phyloP scores from a whole-genome alignment of 2,113 vertebrate species.

The Crotophaga sulcirostris region DNA sequence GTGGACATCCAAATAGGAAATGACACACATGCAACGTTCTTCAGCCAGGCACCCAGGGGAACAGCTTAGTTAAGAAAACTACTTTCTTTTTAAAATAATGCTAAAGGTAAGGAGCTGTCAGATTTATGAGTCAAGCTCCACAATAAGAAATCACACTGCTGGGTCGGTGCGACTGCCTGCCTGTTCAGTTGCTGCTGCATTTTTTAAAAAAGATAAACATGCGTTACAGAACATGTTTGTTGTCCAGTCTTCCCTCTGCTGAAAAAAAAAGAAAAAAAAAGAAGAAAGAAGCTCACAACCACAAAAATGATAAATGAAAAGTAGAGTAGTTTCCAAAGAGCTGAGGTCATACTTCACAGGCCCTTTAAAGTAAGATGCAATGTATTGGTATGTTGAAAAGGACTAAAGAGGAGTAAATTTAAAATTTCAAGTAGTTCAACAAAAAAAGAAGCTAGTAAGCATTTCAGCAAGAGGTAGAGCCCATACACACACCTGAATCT shows the following conservation, averaged over 20 bases:
- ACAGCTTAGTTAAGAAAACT: neutral
- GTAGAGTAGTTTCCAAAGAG: neutral
- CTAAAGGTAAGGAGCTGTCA: neutral
- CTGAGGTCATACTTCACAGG: neutral
- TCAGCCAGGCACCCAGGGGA: neutral
- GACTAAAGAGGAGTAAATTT: neutral
- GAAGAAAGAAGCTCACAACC: neutral
- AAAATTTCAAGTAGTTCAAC: neutral
- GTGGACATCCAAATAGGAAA: neutral
- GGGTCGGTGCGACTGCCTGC: neutral
- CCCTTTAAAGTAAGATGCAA: neutral
- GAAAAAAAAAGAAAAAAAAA: neutral
- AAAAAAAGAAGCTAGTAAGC: neutral
- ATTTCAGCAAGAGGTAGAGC: neutral
- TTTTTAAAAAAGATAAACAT: constrained; percentile 25
- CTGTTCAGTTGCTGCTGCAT: neutral
- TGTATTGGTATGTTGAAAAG: fast-evolving
- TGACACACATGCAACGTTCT: fast-evolving
- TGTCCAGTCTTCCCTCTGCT: neutral
- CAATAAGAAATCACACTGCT: constrained; percentile 23
- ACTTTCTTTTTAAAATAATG: neutral
- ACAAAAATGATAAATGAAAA: neutral
- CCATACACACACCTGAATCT: neutral
- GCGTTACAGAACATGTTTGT: neutral
- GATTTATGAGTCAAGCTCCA: neutral